phyloP scores from a whole-genome alignment of 2,888 invertebrate genomes.

The Drosophila nr. perissopoda region DNA sequence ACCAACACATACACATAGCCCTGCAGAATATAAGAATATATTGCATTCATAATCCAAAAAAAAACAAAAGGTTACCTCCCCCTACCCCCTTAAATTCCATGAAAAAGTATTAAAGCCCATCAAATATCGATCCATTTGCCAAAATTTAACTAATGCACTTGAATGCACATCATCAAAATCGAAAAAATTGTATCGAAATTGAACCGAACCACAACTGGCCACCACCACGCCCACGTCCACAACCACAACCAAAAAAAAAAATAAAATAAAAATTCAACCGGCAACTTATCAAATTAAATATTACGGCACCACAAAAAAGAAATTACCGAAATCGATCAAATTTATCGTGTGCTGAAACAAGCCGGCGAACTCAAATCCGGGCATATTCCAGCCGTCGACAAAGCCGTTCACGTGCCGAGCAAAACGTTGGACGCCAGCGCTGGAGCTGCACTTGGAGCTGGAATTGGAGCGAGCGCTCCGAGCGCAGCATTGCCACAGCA shows the following conservation, averaged over 20 bases:
- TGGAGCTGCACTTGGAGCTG: constrained; percentile 31
- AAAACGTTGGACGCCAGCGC: constrained; percentile 59
- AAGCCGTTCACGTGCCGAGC: constrained; percentile 78
- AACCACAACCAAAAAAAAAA: constrained; percentile 31
- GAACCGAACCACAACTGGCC: constrained; percentile 49
- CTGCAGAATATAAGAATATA: constrained; percentile 1
- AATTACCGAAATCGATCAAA: constrained; percentile 92
- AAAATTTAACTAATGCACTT: constrained; percentile 76
- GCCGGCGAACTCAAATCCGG: constrained; percentile 92
- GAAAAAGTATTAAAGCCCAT: constrained; percentile 31
- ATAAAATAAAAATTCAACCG: constrained; percentile 37
- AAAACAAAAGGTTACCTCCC: neutral
- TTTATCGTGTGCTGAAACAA: constrained; percentile 97
- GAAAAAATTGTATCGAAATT: constrained; percentile 51
- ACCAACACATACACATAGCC: neutral
- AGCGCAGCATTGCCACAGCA: constrained; percentile 29
- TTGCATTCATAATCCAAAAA: constrained; percentile 2
- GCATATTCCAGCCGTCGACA: constrained; percentile 84
- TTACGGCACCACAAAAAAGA: constrained; percentile 74
- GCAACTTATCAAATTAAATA: constrained; percentile 56
- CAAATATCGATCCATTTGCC: constrained; percentile 53
- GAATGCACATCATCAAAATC: constrained; percentile 66
- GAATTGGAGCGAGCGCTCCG: constrained; percentile 20
- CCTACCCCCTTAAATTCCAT: neutral
- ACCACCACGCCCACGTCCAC: constrained; percentile 51